Conservation (phyloP, 2,888 invertebrate species). For the Eristalis tenax region DNA sequence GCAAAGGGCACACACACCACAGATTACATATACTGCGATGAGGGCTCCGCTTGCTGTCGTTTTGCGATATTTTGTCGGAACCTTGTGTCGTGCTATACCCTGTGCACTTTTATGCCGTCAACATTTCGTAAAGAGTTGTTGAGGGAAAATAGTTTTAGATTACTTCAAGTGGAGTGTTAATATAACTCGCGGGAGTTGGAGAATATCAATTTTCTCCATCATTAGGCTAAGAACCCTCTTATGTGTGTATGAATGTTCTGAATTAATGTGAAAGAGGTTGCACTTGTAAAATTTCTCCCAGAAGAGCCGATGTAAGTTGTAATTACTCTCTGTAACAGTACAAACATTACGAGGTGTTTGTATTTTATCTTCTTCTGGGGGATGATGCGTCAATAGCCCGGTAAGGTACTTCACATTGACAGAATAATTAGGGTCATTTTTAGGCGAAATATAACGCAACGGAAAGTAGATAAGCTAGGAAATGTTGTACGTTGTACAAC, state of each 20-base stretch:
- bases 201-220: constrained; percentile 67
- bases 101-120: constrained; percentile 53
- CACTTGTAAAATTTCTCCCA: neutral
- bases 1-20: constrained; percentile 33
- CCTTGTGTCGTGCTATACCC: neutral
- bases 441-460: no score
- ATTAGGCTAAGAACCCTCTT: constrained; percentile 61
- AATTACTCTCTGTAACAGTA: no score
- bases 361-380: no score
- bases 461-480: no score
- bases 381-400: no score
- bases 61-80: constrained; percentile 12
- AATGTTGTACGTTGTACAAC: no score
- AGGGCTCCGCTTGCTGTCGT: constrained; percentile 48
- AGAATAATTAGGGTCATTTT: no score
- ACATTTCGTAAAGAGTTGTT: constrained; percentile 40
- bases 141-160: constrained; percentile 66
- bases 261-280: neutral
- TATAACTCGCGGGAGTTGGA: constrained; percentile 39
- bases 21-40: constrained; percentile 23
- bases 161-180: constrained; percentile 69
- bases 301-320: neutral
- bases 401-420: no score
- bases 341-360: no score
- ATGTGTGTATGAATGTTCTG: constrained; percentile 13